A percentile compares a stretch with the other conserved stretches of the same genome.
Evolutionary conservation across 2,797 vertebrate species (phyloP).

Genomic region (Pitangus sulphuratus): DNA sequence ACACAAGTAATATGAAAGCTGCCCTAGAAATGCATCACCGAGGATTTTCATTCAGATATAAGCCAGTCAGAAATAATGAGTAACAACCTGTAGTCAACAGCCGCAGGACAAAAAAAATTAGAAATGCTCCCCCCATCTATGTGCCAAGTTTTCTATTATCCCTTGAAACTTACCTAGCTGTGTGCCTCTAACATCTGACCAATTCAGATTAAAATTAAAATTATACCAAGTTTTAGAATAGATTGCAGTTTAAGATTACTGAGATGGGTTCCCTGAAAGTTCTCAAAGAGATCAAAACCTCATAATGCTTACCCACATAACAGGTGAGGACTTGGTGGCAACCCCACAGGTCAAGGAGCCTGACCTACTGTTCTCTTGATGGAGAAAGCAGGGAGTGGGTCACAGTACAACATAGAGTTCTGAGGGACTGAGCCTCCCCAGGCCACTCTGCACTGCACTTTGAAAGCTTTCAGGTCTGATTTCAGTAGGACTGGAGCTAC

Average conservation of each 20-base stretch:
- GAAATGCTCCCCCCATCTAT: neutral
- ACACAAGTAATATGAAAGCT: neutral
- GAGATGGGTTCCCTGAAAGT: neutral
- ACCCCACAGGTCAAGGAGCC: neutral
- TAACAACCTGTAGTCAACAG: neutral
- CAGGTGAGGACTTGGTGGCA: neutral
- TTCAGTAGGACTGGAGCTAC: neutral
- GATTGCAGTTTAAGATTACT: neutral
- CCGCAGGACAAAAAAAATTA: neutral
- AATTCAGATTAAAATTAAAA: neutral
- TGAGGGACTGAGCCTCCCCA: neutral
- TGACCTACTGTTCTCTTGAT: neutral
- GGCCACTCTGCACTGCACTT: neutral
- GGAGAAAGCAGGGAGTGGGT: neutral
- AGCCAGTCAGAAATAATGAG: neutral
- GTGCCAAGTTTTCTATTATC: neutral
- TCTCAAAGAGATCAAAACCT: fast-evolving
- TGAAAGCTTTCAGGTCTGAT: neutral
- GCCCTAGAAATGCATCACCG: neutral
- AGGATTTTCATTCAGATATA: neutral
- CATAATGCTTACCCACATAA: neutral
- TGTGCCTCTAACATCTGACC: neutral
- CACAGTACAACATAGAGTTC: fast-evolving
- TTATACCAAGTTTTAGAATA: neutral
- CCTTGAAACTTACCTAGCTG: neutral